Percentiles rank a stretch among this genome's conserved stretches.
Evolutionary conservation across 2,888 invertebrate species (phyloP).

Genomic region (Rugalucina vietnamica): DNA sequence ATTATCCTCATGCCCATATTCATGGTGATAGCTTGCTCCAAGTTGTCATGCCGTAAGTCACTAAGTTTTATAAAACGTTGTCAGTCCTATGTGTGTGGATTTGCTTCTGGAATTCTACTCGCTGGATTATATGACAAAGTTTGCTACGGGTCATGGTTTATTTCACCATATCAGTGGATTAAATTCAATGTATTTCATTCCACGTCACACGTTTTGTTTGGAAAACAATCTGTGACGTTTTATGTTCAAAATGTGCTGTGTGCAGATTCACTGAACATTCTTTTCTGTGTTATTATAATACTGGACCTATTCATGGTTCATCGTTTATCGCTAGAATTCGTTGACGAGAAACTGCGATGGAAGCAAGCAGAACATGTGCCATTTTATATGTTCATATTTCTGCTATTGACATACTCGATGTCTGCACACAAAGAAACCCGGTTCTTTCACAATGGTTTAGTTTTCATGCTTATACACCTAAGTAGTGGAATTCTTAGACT

Average conservation of each 20-base stretch:
- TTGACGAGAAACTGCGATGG: background rate
- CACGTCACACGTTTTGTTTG: conserved; percentile 61
- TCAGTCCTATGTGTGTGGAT: conserved; percentile 43
- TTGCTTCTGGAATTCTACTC: conserved; percentile 57
- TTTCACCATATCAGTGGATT: conserved; percentile 77
- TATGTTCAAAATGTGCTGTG: conserved; percentile 34
- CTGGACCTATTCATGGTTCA: background rate
- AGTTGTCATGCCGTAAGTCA: background rate
- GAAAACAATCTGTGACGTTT: conserved; percentile 14
- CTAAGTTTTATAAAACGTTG: background rate
- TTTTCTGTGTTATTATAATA: background rate
- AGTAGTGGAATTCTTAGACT: conserved; percentile 44
- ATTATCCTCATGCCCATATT: conserved; percentile 58
- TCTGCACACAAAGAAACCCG: conserved; percentile 76
- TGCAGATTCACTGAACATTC: background rate
- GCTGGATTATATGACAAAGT: conserved; percentile 71
- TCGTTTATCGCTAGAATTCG: background rate
- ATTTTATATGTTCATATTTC: background rate
- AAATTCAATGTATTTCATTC: conserved; percentile 72
- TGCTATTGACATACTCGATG: conserved; percentile 66
- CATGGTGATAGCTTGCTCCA: background rate
- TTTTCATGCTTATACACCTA: conserved; percentile 67
- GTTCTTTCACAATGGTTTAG: conserved; percentile 73
- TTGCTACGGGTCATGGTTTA: conserved; percentile 69
- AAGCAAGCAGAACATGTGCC: background rate